Evolutionary conservation across 2,113 vertebrate species (phyloP).

Genomic region (Psettodes erumei): DNA sequence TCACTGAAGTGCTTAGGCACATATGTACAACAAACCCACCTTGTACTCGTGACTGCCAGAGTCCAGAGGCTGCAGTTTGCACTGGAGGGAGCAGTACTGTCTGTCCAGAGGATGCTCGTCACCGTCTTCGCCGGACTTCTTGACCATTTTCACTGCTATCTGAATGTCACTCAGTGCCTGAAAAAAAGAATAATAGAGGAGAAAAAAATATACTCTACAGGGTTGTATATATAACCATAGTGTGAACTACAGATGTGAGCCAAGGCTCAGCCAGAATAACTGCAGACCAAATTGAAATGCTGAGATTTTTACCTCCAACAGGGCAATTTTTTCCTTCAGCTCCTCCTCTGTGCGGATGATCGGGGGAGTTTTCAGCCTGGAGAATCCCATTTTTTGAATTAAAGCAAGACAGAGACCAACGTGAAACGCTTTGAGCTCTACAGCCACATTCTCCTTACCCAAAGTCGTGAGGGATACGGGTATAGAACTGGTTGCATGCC

Average conservation of each 20-base stretch:
- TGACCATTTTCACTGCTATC: constrained; percentile 89
- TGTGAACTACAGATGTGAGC: not conserved
- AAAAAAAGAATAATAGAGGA: not conserved
- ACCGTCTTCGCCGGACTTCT: constrained; percentile 72
- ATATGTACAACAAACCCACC: constrained; percentile 68
- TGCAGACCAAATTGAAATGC: not conserved
- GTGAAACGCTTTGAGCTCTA: not conserved
- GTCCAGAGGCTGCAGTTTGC: constrained; percentile 83
- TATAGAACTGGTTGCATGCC: constrained; percentile 94
- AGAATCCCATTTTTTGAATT: constrained; percentile 5
- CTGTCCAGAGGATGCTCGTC: constrained; percentile 88
- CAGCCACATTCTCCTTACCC: constrained; percentile 77
- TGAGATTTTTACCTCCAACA: constrained; percentile 86
- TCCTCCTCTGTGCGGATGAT: constrained; percentile 86
- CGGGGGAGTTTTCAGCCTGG: constrained; percentile 87
- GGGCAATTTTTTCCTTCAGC: constrained; percentile 87
- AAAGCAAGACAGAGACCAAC: not conserved
- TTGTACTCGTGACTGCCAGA: constrained; percentile 79
- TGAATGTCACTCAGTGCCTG: constrained; percentile 90
- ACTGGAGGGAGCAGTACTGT: constrained; percentile 85
- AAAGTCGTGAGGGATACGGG: constrained; percentile 93
- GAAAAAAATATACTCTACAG: not conserved
- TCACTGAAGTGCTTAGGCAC: not conserved
- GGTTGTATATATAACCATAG: not conserved
- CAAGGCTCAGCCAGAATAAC: not conserved